These are phyloP conservation scores for Plusia festucae DNA, from an alignment of 2,888 invertebrate species.

Conservation along the genomic window DNA sequence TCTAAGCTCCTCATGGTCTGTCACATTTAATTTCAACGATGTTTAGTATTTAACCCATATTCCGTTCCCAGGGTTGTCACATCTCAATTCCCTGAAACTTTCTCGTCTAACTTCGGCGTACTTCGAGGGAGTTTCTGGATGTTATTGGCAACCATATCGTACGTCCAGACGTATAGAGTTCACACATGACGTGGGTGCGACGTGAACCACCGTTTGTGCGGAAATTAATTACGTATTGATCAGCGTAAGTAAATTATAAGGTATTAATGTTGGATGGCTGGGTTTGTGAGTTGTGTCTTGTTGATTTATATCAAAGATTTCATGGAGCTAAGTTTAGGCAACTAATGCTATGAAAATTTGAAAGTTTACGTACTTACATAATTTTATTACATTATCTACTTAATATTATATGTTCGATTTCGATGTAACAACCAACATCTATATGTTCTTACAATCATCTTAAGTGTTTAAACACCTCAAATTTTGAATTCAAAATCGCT, in stretches of 20 bases:
- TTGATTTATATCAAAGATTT: conserved; percentile 8
- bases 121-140: conserved; percentile 36
- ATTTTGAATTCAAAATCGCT: no score
- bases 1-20: not conserved
- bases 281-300: conserved; percentile 9
- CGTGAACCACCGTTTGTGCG: conserved; percentile 46
- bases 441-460: no score
- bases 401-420: no score
- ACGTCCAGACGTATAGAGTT: conserved; percentile 58
- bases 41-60: not conserved
- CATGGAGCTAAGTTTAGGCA: not conserved
- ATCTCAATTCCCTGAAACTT: conserved; percentile 30
- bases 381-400: no score
- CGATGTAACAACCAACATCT: no score
- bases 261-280: conserved; percentile 29
- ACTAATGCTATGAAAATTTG: not conserved
- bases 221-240: conserved; percentile 57
- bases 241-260: conserved; percentile 50
- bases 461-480: no score
- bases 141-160: conserved; percentile 56
- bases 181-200: conserved; percentile 66
- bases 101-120: conserved; percentile 42
- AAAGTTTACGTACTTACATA: not conserved
- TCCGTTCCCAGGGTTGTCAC: conserved; percentile 33
- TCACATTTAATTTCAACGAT: not conserved